phyloP scores from a whole-genome alignment of 1,140 invertebrate genomes.

The Camponotus pennsylvanicus region DNA sequence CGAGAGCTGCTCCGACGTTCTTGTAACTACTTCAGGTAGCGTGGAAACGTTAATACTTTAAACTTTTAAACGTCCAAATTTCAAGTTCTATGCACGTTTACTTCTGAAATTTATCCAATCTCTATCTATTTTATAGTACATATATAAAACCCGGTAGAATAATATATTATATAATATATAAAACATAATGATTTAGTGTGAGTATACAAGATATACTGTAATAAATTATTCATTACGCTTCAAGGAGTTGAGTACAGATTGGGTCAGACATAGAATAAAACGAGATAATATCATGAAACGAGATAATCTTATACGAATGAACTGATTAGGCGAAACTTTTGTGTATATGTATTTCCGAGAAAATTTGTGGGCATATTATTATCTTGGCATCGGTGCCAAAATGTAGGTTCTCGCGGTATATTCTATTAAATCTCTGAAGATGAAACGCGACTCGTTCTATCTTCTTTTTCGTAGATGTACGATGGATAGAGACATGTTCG shows the following conservation, averaged over 20 bases:
- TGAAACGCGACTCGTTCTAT: neutral
- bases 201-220: neutral
- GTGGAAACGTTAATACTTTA: constrained; percentile 7
- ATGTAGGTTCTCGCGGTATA: neutral
- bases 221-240: too few species aligned
- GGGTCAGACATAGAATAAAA: too few species aligned
- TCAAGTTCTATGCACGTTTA: neutral
- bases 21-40: constrained; percentile 26
- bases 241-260: too few species aligned
- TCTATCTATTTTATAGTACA: too few species aligned
- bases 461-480: constrained; percentile 10
- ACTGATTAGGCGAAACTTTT: neutral
- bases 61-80: neutral
- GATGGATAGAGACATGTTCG: neutral
- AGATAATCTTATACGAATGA: neutral
- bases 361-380: constrained; percentile 17
- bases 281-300: neutral
- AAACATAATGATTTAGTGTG: neutral
- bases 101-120: too few species aligned
- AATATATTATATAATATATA: neutral
- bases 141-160: too few species aligned
- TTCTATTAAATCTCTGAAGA: constrained; percentile 40
- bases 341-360: neutral
- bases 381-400: constrained; percentile 25
- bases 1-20: constrained; percentile 19